Base-by-base conservation (phyloP, 1,140 invertebrate genomes). In the Pectinophora gossypiella region DNA sequence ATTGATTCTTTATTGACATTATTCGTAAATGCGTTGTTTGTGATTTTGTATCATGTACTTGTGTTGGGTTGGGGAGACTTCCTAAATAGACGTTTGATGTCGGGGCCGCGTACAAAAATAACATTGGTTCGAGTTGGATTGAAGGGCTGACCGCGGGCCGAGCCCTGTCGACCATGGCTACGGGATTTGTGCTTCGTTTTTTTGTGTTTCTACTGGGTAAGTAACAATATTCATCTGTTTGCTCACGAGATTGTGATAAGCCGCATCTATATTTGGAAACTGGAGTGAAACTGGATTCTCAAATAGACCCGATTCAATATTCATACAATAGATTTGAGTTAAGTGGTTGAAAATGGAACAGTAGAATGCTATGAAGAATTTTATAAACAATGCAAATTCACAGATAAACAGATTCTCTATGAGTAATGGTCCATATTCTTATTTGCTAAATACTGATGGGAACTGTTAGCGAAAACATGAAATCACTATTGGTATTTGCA, bases 31-130 rank as follows among this genome's bases (percentile, higher is more conserved):
- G 72, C 69, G 72, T 83, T 82, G 74, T 80, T 80, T 79, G 59
- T 72, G 71, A 61, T n/a, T n/a, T n/a, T n/a, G n/a, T n/a, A n/a
- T n/a, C 70, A 82, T 79, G 72, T 82, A 82, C 73, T 60, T 71
- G 72, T 69, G 70, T 74, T 71, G 68, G 70, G 23, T 27, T 27
- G n/a, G n/a, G n/a, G n/a, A n/a, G n/a, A 75, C 76, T 74, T 83
- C 80, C 52, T 75, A 85, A 83, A 83, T 85, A 85, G 79, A 80
- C 72, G 64, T 77, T 85, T 80, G 63, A 82, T 85, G 82, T 82
- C 76, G 77, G 71, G 76, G 68, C 62, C 72, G 74, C 56, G 76
- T 81, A 69, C 77, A 86, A 86, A 86, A 86, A 86, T 86, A 86
- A 84, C 83, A 83, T 78, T 73, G 67, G 64, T 61, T 68, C 76